Evolutionary conservation across 37 sponge, comb jelly and placozoan genomes (phyloP).

Genomic region (Theonella swinhoei): DNA sequence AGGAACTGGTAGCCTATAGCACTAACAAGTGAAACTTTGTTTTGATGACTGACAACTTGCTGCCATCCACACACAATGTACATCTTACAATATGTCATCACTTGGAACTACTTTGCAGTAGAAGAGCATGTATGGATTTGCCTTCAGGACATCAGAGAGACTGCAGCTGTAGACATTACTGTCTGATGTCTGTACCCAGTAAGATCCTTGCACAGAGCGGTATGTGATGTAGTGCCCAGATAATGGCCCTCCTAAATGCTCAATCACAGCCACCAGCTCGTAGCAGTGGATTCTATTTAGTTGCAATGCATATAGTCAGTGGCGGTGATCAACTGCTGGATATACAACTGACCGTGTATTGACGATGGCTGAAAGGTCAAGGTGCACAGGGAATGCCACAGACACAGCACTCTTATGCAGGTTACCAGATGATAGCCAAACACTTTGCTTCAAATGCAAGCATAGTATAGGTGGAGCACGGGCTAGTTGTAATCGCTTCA

Average conservation of each 20-base stretch:
- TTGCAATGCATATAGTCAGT: neutral
- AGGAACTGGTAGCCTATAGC: neutral
- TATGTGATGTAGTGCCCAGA: conserved; percentile 93
- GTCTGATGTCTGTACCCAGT: conserved; percentile 88
- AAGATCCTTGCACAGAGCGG: conserved; percentile 20
- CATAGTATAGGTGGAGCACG: conserved; percentile 69
- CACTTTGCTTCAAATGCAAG: conserved; percentile 76
- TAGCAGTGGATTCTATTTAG: conserved; percentile 19
- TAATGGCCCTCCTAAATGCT: conserved; percentile 76
- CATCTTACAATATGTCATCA: neutral
- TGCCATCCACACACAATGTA: too few species aligned
- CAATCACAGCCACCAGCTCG: conserved; percentile 63
- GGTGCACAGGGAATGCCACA: conserved; percentile 64
- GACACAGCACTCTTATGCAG: conserved; percentile 60
- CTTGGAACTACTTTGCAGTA: conserved; percentile 21
- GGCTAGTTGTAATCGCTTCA: conserved; percentile 53
- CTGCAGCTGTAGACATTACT: conserved; percentile 54
- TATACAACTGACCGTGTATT: neutral
- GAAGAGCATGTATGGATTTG: conserved; percentile 83
- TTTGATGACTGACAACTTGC: too few species aligned
- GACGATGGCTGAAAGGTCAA: conserved; percentile 49
- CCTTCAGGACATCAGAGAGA: conserved; percentile 43
- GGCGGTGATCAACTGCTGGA: neutral
- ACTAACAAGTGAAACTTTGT: neutral
- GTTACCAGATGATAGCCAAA: conserved; percentile 41